Evolutionary conservation across 2,797 vertebrate species (phyloP).

Genomic region (Serranus cabrilla): DNA sequence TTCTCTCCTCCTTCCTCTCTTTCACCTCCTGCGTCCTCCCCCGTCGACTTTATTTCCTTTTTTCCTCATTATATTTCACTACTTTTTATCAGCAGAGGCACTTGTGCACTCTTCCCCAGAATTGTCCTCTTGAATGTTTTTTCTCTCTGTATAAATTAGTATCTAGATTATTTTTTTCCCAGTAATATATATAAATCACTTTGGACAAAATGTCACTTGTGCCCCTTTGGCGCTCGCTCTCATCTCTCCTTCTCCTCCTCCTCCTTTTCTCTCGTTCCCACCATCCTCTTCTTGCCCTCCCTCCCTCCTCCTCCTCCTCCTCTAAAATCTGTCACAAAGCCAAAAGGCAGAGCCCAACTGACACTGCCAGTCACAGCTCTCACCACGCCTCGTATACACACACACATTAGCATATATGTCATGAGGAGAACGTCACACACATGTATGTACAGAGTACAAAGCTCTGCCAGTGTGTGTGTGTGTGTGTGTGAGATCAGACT

Average conservation of each 20-base stretch:
- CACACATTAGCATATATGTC: slow-evolving; percentile 6
- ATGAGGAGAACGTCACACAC: slow-evolving; percentile 1
- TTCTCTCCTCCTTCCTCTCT: background rate
- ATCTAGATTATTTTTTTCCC: background rate
- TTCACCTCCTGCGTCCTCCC: background rate
- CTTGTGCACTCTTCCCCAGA: background rate
- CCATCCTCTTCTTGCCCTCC: slow-evolving; percentile 36
- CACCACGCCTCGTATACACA: slow-evolving; percentile 35
- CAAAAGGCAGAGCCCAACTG: slow-evolving; percentile 67
- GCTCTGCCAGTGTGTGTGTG: slow-evolving; percentile 28
- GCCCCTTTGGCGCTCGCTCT: slow-evolving; percentile 14
- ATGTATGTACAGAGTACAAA: slow-evolving; percentile 20
- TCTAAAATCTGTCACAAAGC: slow-evolving; percentile 58
- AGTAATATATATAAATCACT: slow-evolving; percentile 17
- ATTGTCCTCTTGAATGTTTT: background rate
- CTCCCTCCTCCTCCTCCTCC: slow-evolving; percentile 15
- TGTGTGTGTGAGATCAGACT: slow-evolving; percentile 26
- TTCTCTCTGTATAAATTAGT: background rate
- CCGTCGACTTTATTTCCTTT: background rate
- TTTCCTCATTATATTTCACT: background rate
- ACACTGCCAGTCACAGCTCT: slow-evolving; percentile 70
- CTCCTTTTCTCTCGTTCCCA: slow-evolving; percentile 21
- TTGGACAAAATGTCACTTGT: slow-evolving; percentile 38
- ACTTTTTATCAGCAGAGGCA: background rate
- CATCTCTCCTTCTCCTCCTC: background rate